Evolutionary conservation across 2,113 vertebrate genomes (phyloP), one percentile per base, ranked within the genome.

Genomic region (Echinops telfairi): DNA sequence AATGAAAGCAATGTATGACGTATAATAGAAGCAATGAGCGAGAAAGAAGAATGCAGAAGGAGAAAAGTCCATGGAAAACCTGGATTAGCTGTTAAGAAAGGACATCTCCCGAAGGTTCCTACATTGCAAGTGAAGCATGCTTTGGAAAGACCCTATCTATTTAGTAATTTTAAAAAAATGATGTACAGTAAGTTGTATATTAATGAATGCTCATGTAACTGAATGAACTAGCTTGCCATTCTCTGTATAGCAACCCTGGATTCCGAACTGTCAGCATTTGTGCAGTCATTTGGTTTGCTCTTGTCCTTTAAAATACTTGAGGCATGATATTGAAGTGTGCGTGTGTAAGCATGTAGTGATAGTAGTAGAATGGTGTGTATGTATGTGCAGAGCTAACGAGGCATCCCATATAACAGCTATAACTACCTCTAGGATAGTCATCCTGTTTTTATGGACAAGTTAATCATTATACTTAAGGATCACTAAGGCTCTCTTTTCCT

Each of bases 241-340:
- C 66, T 68, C 6, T 23, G 25, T 62, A 23, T 9, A 19, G 14
- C 8, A 8, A 19, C 79, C 36, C 90, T 62, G 23, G 60, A 62
- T 25, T 27, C 25, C 27, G 4, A 31, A 29, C 79, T 31, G 58
- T 43, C 4, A n/a, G 62, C 66, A 82, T 78, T 25, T 27, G 29
- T 77, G 20, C 3, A 43, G 16, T 6, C 6, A 31, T 82, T 81
- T 73, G 84, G 6, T 58, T 93, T 83, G 43, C 7, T 70, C 89
- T 93, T 82, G 36, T 16, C 17, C n/a, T 96, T 25, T 4, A 27
- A 90, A 85, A 76, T 80, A 90, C 83, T 77, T 73, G 31, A 40
- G 27, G 17, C 15, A 31, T n/a, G 23, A 14, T 25, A 17, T 3
- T 36, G 20, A 12, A 16, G 70, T 33, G 70, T 29, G 8, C 23